phyloP scores from a whole-genome alignment of 2,888 invertebrate genomes.

The Ichneumon xanthorius region DNA sequence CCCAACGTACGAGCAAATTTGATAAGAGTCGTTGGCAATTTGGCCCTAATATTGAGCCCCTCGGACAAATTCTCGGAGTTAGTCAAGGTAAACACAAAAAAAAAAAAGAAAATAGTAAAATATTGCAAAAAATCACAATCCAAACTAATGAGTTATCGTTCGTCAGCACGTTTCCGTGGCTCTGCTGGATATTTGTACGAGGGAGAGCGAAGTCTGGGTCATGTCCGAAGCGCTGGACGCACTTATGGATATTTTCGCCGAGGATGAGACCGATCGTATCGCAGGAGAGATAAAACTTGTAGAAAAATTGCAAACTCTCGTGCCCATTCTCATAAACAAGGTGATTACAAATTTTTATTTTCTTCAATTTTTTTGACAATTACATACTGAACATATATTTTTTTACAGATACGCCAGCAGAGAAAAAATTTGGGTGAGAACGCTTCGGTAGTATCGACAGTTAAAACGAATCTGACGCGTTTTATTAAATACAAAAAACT shows the following conservation, averaged over 20 bases:
- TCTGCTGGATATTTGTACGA: conserved; percentile 87
- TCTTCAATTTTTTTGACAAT: neutral
- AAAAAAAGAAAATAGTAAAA: neutral
- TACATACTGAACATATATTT: neutral
- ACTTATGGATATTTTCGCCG: conserved; percentile 91
- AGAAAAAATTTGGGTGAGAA: conserved; percentile 89
- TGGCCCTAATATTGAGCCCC: conserved; percentile 74
- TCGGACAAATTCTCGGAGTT: conserved; percentile 66
- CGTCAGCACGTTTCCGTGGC: conserved; percentile 86
- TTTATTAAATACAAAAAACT: conserved; percentile 90
- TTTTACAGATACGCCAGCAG: conserved; percentile 88
- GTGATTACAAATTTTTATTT: conserved; percentile 81
- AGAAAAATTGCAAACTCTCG: conserved; percentile 87
- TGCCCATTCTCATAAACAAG: conserved; percentile 89
- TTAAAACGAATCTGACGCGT: conserved; percentile 89
- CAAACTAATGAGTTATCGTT: neutral
- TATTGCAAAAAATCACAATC: neutral
- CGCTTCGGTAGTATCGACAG: conserved; percentile 90
- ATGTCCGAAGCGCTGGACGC: conserved; percentile 91
- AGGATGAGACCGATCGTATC: conserved; percentile 90
- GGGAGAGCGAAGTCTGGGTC: conserved; percentile 90
- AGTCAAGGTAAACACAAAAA: conserved; percentile 73
- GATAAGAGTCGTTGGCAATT: conserved; percentile 77
- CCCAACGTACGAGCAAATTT: conserved; percentile 77
- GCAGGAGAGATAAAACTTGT: conserved; percentile 88